These are phyloP conservation scores for Anomalospiza imberbis DNA, from an alignment of 2,797 vertebrate species.

Conservation along the genomic window DNA sequence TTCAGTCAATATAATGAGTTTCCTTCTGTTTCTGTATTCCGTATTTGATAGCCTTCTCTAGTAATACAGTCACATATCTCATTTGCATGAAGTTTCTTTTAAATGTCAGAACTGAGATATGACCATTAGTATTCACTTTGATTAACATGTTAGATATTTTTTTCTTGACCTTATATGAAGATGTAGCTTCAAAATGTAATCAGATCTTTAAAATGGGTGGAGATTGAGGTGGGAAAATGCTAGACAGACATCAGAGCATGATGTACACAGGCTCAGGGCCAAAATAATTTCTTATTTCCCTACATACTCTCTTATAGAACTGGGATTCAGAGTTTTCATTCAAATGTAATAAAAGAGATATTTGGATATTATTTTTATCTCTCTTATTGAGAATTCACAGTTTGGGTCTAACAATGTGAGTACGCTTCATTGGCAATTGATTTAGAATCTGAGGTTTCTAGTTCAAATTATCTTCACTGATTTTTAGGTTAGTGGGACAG, in stretches of 20 bases:
- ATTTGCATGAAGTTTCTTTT: conserved; percentile 78
- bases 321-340: background rate
- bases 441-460: background rate
- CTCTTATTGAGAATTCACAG: background rate
- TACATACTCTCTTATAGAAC: background rate
- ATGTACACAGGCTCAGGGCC: background rate
- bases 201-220: conserved; percentile 36
- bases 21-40: conserved; percentile 67
- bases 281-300: conserved; percentile 17
- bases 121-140: conserved; percentile 74
- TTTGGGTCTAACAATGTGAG: background rate
- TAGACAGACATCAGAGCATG: conserved; percentile 1
- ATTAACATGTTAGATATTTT: conserved; percentile 71
- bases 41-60: conserved; percentile 68
- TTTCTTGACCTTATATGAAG: conserved; percentile 75
- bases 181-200: conserved; percentile 44
- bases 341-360: background rate
- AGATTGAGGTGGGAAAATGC: background rate
- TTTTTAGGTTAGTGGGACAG: background rate
- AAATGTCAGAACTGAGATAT: conserved; percentile 76
- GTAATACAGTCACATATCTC: conserved; percentile 70
- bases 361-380: background rate
- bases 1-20: conserved; percentile 64
- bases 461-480: background rate
- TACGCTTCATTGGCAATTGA: background rate